phyloP scores from a whole-genome alignment of 30 jellyfish, hydroid and myxozoan genomes.

The Catostylus mosaicus region DNA sequence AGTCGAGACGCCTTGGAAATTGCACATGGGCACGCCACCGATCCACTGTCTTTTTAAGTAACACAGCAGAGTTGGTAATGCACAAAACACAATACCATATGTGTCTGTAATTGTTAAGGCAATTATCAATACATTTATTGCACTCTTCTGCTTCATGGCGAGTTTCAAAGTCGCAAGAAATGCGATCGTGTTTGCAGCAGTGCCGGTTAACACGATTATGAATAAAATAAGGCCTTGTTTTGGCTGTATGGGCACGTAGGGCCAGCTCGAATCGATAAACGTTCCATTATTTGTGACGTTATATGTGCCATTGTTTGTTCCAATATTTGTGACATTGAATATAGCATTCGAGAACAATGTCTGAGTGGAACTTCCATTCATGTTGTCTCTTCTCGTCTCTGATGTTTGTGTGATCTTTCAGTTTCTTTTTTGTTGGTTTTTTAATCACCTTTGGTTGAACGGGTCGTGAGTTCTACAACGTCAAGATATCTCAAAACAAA shows the following conservation, averaged over 20 bases:
- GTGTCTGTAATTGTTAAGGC: conserved; percentile 62
- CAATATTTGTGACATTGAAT: not conserved
- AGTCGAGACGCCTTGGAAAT: conserved; percentile 71
- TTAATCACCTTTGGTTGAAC: too few species aligned
- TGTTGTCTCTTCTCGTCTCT: not conserved
- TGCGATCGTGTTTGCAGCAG: conserved; percentile 53
- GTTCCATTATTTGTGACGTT: conserved; percentile 3
- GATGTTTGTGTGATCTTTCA: too few species aligned
- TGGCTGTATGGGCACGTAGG: conserved; percentile 65
- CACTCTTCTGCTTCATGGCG: conserved; percentile 43
- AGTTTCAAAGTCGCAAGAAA: conserved; percentile 59
- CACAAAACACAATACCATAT: conserved; percentile 60
- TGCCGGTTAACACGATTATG: conserved; percentile 51
- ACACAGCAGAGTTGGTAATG: conserved; percentile 66
- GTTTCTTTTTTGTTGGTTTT: too few species aligned
- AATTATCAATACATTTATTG: conserved; percentile 39
- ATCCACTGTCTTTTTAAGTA: conserved; percentile 53
- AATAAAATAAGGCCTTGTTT: conserved; percentile 64
- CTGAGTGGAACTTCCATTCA: not conserved
- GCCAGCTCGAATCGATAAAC: conserved; percentile 40
- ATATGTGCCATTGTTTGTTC: too few species aligned
- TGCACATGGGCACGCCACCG: conserved; percentile 74
- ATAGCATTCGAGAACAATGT: not conserved
- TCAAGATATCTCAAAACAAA: too few species aligned
- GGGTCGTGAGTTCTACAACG: too few species aligned